A percentile compares a stretch with the other conserved stretches of the same genome.
Evolutionary conservation across 1,140 invertebrate species (phyloP).

Genomic region (Ylistrum balloti): DNA sequence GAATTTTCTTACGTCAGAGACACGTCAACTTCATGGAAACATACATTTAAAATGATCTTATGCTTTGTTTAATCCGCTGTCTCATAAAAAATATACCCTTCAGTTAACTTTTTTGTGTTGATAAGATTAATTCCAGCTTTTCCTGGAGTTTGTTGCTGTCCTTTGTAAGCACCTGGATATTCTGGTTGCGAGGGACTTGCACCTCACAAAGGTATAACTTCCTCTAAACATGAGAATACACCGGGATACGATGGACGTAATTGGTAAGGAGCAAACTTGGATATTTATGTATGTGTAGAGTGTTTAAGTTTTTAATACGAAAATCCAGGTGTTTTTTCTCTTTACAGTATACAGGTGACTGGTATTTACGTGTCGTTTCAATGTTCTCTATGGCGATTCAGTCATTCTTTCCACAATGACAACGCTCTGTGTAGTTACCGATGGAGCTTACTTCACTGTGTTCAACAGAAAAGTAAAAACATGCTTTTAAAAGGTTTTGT

Average conservation of each 20-base stretch:
- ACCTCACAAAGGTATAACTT: neutral
- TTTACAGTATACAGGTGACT: neutral
- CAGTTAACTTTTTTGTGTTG: neutral
- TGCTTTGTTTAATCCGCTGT: neutral
- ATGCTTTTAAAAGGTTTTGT: slow-evolving; percentile 1
- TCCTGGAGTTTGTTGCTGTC: neutral
- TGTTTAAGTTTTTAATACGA: neutral
- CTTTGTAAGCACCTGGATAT: neutral
- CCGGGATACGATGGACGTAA: neutral
- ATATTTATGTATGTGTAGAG: slow-evolving; percentile 26
- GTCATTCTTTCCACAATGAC: neutral
- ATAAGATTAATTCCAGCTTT: neutral
- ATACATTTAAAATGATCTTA: neutral
- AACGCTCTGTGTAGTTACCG: neutral
- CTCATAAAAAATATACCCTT: neutral
- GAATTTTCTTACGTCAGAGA: neutral
- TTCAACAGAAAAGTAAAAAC: neutral
- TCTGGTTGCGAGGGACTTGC: neutral
- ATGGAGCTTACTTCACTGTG: neutral
- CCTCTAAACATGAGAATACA: neutral
- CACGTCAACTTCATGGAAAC: neutral
- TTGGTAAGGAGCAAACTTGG: neutral
- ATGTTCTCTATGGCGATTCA: neutral
- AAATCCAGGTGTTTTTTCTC: neutral
- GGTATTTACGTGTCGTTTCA: neutral